A percentile compares a stretch with the other conserved stretches of the same genome.
Conservation (phyloP, 1,140 invertebrate genomes). For the Lordiphosa clarofinis region DNA sequence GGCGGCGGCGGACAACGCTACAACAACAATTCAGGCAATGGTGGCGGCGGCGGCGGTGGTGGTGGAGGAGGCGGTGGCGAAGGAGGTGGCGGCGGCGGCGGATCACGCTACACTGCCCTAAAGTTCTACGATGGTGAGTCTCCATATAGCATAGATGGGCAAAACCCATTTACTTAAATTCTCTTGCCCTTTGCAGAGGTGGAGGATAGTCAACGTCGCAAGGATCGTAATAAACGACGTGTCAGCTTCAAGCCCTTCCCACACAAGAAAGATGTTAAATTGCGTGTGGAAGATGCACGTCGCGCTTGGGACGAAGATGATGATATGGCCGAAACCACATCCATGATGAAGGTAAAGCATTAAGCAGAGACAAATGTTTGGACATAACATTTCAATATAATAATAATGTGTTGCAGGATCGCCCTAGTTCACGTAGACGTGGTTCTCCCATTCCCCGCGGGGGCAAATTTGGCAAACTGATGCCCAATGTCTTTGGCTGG, state of each 20-base stretch:
- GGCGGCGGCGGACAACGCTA: slow-evolving; percentile 47
- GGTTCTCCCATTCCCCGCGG: slow-evolving; percentile 52
- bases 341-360: slow-evolving; percentile 30
- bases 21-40: slow-evolving; percentile 50
- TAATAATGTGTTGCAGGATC: slow-evolving; percentile 31
- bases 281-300: slow-evolving; percentile 58
- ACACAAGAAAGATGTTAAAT: slow-evolving; percentile 51
- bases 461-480: slow-evolving; percentile 69
- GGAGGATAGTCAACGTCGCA: slow-evolving; percentile 60
- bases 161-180: neutral
- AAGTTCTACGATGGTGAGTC: slow-evolving; percentile 61
- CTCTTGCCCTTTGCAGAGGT: slow-evolving; percentile 4
- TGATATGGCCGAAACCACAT: slow-evolving; percentile 64
- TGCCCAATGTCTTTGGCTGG: slow-evolving; percentile 64
- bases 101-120: slow-evolving; percentile 53
- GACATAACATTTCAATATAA: too few species aligned
- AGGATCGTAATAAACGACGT: slow-evolving; percentile 65
- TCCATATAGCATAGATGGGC: neutral
- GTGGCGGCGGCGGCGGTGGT: slow-evolving; percentile 30
- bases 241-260: slow-evolving; percentile 71
- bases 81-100: slow-evolving; percentile 27
- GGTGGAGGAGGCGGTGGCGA: slow-evolving; percentile 9
- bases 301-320: slow-evolving; percentile 73
- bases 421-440: slow-evolving; percentile 43
- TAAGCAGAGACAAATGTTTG: neutral